phyloP scores from a whole-genome alignment of 2,113 vertebrate genomes.

The Dicrurus megarhynchus region DNA sequence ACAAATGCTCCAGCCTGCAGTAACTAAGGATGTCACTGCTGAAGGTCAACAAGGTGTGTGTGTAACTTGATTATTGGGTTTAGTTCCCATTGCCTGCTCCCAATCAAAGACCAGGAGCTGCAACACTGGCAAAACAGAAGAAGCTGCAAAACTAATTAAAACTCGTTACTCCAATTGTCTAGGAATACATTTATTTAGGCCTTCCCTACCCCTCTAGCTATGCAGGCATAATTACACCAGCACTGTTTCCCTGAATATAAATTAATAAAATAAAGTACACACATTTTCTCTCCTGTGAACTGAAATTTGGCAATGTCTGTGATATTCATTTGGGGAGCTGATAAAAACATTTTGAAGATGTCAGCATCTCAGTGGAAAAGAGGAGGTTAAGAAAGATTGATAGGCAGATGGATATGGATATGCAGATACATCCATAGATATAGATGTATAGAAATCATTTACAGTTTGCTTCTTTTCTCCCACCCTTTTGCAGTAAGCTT shows the following conservation, averaged over 20 bases:
- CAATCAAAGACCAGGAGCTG: neutral
- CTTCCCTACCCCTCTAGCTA: slow-evolving; percentile 1
- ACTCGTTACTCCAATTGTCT: neutral
- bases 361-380: neutral
- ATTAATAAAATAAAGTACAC: neutral
- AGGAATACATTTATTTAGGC: slow-evolving; percentile 14
- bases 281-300: neutral
- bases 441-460: neutral
- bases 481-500: neutral
- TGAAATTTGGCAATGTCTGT: slow-evolving; percentile 10
- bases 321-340: neutral
- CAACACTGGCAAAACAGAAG: neutral
- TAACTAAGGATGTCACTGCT: neutral
- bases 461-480: neutral
- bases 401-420: neutral
- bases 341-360: neutral
- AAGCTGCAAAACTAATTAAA: slow-evolving; percentile 30
- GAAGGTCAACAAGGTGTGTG: slow-evolving; percentile 3
- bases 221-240: slow-evolving; percentile 14
- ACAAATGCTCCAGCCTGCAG: neutral
- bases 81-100: neutral
- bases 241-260: neutral
- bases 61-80: neutral
- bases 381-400: neutral
- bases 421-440: neutral